A percentile compares a stretch with the other conserved stretches of the same genome.
phyloP scores from a whole-genome alignment of 64 coral and sea anemone genomes.

The Platygyra sinensis region DNA sequence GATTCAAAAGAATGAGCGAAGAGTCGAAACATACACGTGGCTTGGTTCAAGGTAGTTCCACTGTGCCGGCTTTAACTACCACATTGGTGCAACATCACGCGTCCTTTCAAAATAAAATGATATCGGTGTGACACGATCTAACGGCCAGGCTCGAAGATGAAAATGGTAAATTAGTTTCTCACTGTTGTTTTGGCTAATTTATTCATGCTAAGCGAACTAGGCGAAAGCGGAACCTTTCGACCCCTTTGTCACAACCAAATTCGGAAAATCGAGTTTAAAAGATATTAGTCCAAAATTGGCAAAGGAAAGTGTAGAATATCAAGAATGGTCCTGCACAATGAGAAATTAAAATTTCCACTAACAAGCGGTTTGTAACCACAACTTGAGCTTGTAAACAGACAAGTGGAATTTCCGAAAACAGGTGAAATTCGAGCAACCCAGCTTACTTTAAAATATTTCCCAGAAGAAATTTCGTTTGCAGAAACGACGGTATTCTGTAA shows the following conservation, averaged over 20 bases:
- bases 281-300: background rate
- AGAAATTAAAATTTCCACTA: background rate
- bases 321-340: background rate
- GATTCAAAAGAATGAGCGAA: no score
- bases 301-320: background rate
- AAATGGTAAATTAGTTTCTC: background rate
- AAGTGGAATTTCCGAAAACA: background rate
- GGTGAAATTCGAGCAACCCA: background rate
- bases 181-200: background rate
- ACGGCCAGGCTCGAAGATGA: background rate
- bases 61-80: background rate
- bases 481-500: no score
- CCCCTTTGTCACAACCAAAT: background rate
- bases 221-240: background rate
- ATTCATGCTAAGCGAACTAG: background rate
- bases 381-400: background rate
- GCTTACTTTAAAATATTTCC: no score
- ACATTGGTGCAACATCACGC: background rate
- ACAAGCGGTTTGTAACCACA: background rate
- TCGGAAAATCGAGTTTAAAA: background rate
- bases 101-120: background rate
- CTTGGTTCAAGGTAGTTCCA: background rate
- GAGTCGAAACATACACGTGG: background rate
- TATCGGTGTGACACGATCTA: background rate
- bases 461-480: no score